Evolutionary conservation across 2,113 vertebrate species (phyloP), one percentile per base, ranked within the genome.

Genomic region (Protomyctophum bolini): DNA sequence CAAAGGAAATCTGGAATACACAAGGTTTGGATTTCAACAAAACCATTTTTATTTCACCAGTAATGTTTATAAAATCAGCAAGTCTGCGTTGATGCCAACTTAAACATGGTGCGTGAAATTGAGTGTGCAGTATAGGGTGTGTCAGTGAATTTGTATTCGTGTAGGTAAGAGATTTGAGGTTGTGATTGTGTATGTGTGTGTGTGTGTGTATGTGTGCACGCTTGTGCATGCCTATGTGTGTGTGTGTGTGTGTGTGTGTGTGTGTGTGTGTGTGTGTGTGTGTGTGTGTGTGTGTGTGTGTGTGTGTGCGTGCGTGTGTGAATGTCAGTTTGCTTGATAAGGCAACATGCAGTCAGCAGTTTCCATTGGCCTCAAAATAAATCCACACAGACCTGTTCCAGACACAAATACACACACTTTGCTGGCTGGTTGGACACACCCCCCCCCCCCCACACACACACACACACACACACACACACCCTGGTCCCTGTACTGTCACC

Each of bases 11-110:
- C 55, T 66, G 1, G 9, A 41, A 41, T 41, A 86, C 79, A 83
- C 85, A 6, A 4, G 29, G 8, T 52, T 51, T 89, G 81, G 87
- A 91, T 92, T 93, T 93, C 88, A 93, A 92, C 90, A 93, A 93
- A 93, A 91, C 82, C 65, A 70, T 87, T 89, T 94, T 93, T 89
- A 92, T 92, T 93, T 85, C 81, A 91, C 87, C 82, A 79, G 69
- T 89, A 90, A 88, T 66, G 76, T 92, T 94, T 93, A 92, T 90
- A 94, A 94, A 94, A 94, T 90, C 86, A 91, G 83, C 83, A 64
- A 92, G 80, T 92, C 85, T 92, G 89, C 88, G 86, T 90, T 83
- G 86, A 92, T 90, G 86, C 77, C 88, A 93, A 90, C 83, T 80
- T 80, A 87, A 91, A 87, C 75, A 62, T 76, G 68, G 75, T 83